These are phyloP conservation scores for Apamea sordens DNA, from an alignment of 2,888 invertebrate species.

Conservation along the genomic window DNA sequence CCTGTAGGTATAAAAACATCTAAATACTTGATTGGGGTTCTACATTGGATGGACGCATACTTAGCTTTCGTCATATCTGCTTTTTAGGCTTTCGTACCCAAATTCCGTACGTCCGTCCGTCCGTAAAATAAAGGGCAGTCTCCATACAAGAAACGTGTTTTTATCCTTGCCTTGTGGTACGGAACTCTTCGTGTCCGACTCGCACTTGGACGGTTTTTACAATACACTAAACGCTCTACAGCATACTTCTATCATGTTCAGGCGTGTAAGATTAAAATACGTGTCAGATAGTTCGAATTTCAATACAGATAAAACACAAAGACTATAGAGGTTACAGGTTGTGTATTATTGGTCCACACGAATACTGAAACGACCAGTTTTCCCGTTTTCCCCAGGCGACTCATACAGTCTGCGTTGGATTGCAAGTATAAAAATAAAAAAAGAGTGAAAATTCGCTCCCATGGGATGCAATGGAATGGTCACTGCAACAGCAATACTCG, in stretches of 20 bases:
- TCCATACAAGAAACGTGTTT: not conserved
- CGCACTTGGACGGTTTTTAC: not conserved
- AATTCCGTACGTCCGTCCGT: not conserved
- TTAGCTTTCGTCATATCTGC: not conserved
- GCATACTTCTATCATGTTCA: too few species aligned
- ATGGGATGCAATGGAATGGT: constrained; percentile 55
- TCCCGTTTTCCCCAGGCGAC: constrained; percentile 29
- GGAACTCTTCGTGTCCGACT: too few species aligned
- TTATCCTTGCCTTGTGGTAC: not conserved
- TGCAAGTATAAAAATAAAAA: constrained; percentile 50
- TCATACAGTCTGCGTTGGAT: constrained; percentile 48
- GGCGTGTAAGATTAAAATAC: not conserved
- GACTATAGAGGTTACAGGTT: not conserved
- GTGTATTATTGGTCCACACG: constrained; percentile 18
- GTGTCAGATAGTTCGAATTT: not conserved
- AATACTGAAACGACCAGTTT: constrained; percentile 14
- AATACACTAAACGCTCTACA: not conserved
- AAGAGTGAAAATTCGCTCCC: constrained; percentile 44
- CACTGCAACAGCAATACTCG: constrained; percentile 51
- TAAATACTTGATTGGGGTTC: too few species aligned
- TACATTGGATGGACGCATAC: not conserved
- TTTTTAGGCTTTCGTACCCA: not conserved
- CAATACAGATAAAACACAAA: not conserved
- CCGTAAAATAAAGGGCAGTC: not conserved
- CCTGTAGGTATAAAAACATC: not conserved